These are phyloP conservation scores for Drosophila bunnanda DNA, from an alignment of 2,888 invertebrate genomes.

Conservation along the genomic window DNA sequence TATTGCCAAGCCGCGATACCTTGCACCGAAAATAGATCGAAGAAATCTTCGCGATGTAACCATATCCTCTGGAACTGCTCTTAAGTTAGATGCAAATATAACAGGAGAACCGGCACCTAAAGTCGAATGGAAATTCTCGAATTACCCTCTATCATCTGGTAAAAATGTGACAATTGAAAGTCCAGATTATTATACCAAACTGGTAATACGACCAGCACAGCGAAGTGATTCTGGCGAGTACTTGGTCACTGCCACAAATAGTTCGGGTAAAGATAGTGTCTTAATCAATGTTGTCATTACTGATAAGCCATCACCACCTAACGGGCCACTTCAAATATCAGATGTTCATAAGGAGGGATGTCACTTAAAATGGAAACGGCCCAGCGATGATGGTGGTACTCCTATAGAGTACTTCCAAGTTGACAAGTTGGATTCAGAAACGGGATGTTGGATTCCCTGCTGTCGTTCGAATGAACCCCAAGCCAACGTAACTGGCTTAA, in stretches of 20 bases:
- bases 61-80: slow-evolving; percentile 95
- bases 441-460: slow-evolving; percentile 95
- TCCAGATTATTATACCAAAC: slow-evolving; percentile 94
- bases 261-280: slow-evolving; percentile 93
- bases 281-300: slow-evolving; percentile 92
- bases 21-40: slow-evolving; percentile 98
- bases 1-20: slow-evolving; percentile 93
- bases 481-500: slow-evolving; percentile 93
- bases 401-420: slow-evolving; percentile 98
- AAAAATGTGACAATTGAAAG: slow-evolving; percentile 93
- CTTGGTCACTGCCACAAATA: slow-evolving; percentile 93
- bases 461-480: slow-evolving; percentile 92
- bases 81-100: slow-evolving; percentile 97
- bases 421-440: slow-evolving; percentile 96
- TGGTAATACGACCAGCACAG: slow-evolving; percentile 91
- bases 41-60: slow-evolving; percentile 95
- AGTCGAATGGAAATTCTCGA: slow-evolving; percentile 95
- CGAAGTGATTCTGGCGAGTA: slow-evolving; percentile 95
- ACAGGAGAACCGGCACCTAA: slow-evolving; percentile 98
- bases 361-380: slow-evolving; percentile 97
- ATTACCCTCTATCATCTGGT: slow-evolving; percentile 89
- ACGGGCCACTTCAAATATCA: slow-evolving; percentile 94
- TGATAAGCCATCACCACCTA: slow-evolving; percentile 94
- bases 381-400: slow-evolving; percentile 96
- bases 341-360: slow-evolving; percentile 97